Conservation (phyloP, 2,113 vertebrate genomes). For the Delphinapterus leucas region DNA sequence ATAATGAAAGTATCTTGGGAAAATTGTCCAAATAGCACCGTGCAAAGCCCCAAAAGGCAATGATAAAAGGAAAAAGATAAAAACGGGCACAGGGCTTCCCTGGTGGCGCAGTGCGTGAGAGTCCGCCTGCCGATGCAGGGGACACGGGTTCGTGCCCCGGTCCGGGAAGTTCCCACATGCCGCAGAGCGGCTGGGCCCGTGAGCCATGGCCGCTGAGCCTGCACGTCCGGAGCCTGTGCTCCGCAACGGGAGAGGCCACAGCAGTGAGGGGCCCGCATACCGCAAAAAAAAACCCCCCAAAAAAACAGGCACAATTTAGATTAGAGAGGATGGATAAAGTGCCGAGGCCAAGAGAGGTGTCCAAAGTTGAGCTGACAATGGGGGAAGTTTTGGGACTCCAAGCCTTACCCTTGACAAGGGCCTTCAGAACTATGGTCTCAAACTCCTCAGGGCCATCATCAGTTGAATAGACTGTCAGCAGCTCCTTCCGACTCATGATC, state of each 20-base stretch:
- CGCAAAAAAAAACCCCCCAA: too few species aligned
- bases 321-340: neutral
- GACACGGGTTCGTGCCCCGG: too few species aligned
- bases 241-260: too few species aligned
- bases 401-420: constrained; percentile 87
- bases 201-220: too few species aligned
- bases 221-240: too few species aligned
- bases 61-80: neutral
- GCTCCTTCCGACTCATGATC: constrained; percentile 87
- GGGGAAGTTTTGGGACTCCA: neutral
- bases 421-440: constrained; percentile 89
- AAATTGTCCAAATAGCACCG: neutral
- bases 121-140: too few species aligned
- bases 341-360: neutral
- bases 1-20: neutral
- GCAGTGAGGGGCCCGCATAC: too few species aligned
- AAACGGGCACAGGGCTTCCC: too few species aligned
- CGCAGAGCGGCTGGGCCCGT: too few species aligned
- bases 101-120: too few species aligned
- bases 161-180: too few species aligned
- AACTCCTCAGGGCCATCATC: constrained; percentile 90
- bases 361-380: neutral
- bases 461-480: constrained; percentile 87
- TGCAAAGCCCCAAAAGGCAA: neutral
- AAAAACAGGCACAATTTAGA: too few species aligned